These are phyloP conservation scores for Glaucopsyche alexis DNA, from an alignment of 2,888 invertebrate species.

Conservation along the genomic window DNA sequence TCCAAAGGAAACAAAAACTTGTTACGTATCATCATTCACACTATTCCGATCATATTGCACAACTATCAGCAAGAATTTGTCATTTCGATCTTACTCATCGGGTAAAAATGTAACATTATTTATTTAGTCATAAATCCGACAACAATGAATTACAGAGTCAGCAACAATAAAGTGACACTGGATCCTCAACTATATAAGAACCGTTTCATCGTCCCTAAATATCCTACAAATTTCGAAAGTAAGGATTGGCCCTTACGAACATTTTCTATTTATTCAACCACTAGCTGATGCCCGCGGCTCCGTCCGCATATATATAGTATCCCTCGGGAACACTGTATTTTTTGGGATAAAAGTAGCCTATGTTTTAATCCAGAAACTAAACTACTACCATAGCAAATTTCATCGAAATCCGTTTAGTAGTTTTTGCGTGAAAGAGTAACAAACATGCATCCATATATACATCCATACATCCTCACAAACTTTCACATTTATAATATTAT, in stretches of 20 bases:
- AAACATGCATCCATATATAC: too few relatives aligned
- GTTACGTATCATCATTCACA: background rate
- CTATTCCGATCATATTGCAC: conserved; percentile 31
- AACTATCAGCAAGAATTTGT: background rate
- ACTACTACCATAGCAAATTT: too few relatives aligned
- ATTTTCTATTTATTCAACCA: too few relatives aligned
- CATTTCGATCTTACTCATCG: conserved; percentile 39
- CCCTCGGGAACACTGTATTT: too few relatives aligned
- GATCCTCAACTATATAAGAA: conserved; percentile 69
- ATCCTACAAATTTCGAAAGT: conserved; percentile 50
- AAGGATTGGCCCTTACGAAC: background rate
- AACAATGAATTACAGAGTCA: conserved; percentile 64
- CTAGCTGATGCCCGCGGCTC: too few relatives aligned
- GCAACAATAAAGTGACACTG: conserved; percentile 68
- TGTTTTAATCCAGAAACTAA: too few relatives aligned
- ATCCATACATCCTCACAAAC: too few relatives aligned
- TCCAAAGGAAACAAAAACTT: background rate
- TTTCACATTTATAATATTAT: too few relatives aligned
- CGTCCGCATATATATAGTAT: too few relatives aligned
- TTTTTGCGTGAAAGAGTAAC: too few relatives aligned
- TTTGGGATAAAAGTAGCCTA: too few relatives aligned
- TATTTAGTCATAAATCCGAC: conserved; percentile 53
- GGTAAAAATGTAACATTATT: conserved; percentile 47
- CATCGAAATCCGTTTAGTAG: too few relatives aligned
- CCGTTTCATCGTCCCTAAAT: conserved; percentile 52